Evolutionary conservation across 2,113 vertebrate species (phyloP), one percentile per base, ranked within the genome.

Genomic region (Podarcis muralis): DNA sequence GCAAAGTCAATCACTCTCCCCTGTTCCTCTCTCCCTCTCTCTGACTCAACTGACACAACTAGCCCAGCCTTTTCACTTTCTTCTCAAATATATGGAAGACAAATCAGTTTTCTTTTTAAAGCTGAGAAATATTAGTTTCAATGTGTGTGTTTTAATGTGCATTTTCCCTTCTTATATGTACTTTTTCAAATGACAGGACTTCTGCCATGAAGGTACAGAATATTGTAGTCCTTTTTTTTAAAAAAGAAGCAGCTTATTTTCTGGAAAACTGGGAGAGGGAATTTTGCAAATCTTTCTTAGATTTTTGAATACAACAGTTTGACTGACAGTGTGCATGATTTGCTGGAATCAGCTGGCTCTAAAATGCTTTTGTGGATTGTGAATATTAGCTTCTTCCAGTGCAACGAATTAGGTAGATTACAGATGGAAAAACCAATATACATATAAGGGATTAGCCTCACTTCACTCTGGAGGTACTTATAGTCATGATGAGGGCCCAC

Each of bases 351-450:
- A 30, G 32, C 25, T 68, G 75, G 18, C 62, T 86, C 59, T 65
- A 23, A 68, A 78, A 79, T 15, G 30, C 37, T 78, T 79, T 11
- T 23, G 75, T 78, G 37, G 59, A 40, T 78, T 78, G 68, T 43
- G 76, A 62, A 86, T 43, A 77, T 66, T 43, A 77, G 15, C 59
- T 78, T 68, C 23, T n/a, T 57, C 23, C 35, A 68, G 85, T 86
- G 75, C 37, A 78, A 48, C 37, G 27, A 66, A 86, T 86, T 86
- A 86, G 75, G 18, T 43, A 68, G 75, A 68, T 86, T 86, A 68
- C 40, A 48, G 59, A 78, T 78, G 37, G 84, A 66, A 68, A 86
- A 86, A 43, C 18, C 84, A 48, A 22, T 22, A 48, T 76, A 40
- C 9, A n/a, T 30, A 22, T 5, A 77, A 43, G 3, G 43, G 77